Evolutionary conservation across 2,888 invertebrate species (phyloP).

Genomic region (Brenthis daphne): DNA sequence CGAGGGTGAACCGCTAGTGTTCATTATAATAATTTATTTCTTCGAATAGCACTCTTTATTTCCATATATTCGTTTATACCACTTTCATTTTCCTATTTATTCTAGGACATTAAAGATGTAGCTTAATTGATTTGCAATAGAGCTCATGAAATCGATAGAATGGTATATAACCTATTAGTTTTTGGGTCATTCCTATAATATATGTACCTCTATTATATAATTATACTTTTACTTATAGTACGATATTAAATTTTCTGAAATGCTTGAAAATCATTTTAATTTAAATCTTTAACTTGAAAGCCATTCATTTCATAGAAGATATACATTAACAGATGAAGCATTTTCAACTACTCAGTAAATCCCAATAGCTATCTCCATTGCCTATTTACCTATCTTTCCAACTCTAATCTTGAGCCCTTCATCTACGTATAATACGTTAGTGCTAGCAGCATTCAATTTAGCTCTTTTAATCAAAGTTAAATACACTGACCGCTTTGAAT

Average conservation of each 20-base stretch:
- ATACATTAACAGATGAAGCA: too few relatives aligned
- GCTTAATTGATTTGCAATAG: constrained; percentile 37
- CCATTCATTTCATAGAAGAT: too few relatives aligned
- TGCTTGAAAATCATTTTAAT: too few relatives aligned
- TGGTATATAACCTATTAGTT: constrained; percentile 5
- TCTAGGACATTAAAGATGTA: constrained; percentile 41
- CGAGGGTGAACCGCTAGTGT: too few relatives aligned
- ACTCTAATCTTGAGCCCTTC: constrained; percentile 5
- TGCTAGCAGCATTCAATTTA: constrained; percentile 16
- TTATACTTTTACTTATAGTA: too few relatives aligned
- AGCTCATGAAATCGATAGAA: constrained; percentile 21
- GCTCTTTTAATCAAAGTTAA: constrained; percentile 31
- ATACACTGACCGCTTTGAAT: constrained; percentile 30
- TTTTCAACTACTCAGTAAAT: too few relatives aligned
- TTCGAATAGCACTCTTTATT: too few relatives aligned
- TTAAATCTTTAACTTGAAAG: too few relatives aligned
- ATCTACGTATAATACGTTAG: constrained; percentile 3
- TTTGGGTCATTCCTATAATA: not conserved
- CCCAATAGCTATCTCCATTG: not conserved
- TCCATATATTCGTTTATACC: not conserved
- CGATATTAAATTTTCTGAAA: too few relatives aligned
- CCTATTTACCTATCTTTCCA: not conserved
- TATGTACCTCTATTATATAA: too few relatives aligned
- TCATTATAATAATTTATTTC: too few relatives aligned
- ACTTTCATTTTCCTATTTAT: constrained; percentile 10